Percentiles rank a stretch among this genome's conserved stretches.
These are phyloP conservation scores for Parus major DNA, from an alignment of 2,113 vertebrate species.

Conservation along the genomic window DNA sequence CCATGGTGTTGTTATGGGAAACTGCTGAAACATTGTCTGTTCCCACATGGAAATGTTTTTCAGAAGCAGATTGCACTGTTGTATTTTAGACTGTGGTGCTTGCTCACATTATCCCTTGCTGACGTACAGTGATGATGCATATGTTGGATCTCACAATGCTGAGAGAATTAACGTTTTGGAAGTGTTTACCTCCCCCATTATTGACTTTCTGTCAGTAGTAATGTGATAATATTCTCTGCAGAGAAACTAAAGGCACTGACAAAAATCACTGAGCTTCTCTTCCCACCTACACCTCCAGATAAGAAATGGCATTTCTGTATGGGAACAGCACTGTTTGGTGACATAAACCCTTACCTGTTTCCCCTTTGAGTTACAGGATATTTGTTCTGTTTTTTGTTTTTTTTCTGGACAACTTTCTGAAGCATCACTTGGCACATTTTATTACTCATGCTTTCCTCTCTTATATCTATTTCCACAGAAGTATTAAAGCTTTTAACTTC, in stretches of 20 bases:
- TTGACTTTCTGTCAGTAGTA: not conserved
- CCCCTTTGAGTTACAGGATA: conserved; percentile 12
- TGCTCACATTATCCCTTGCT: not conserved
- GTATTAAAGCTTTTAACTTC: not conserved
- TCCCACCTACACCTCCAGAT: not conserved
- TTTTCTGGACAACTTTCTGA: not conserved
- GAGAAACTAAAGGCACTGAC: conserved; percentile 24
- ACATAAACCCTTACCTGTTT: conserved; percentile 4
- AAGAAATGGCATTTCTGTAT: not conserved
- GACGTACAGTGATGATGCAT: not conserved
- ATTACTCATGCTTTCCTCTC: not conserved
- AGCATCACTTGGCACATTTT: not conserved
- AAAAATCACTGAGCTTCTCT: conserved; percentile 2
- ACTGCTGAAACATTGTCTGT: not conserved
- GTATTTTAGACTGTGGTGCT: not conserved
- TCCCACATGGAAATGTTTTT: not conserved
- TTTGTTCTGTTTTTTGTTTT: not conserved
- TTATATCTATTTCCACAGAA: not conserved
- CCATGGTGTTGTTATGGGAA: not conserved
- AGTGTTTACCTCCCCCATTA: not conserved
- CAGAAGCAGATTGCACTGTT: not conserved
- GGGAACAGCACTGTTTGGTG: not conserved
- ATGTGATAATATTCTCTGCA: not conserved
- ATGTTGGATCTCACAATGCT: not conserved
- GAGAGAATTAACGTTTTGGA: conserved; percentile 15